Base-by-base conservation (phyloP, 2,113 vertebrate species). In the Alectura lathami region DNA sequence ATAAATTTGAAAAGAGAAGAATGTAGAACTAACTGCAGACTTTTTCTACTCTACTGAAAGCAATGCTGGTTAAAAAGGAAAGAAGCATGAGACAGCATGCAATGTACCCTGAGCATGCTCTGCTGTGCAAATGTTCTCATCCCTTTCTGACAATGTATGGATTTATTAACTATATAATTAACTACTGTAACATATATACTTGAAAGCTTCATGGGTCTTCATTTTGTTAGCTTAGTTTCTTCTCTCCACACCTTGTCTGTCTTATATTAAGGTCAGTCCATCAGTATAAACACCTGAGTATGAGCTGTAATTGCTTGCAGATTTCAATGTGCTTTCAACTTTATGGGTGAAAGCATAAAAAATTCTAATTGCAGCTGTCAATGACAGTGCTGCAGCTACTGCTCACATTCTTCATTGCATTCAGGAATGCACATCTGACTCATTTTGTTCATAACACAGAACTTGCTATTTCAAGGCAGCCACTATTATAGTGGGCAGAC, bases 391-490 rank as follows among this genome's bases (percentile, higher is more conserved):
- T 79, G 78, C 32, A 83, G 62, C 45, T 66, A 34, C 54, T 36
- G 26, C 20, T 85, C 89, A 76, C 70, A 54, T 89, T 1, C 36
- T 72, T 85, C 70, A 16, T 64, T 86, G 64, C 32, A 88, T 81
- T 0, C 42, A 42, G 57, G 40, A 36, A 89, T 84, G 53, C 45
- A 57, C n/a, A 8, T 92, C 74, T 89, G 63, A 87, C 57, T 87
- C 77, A 38, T 51, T 29, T 17, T 36, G 42, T 18, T 21, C 26
- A 16, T 18, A 69, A 63, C 67, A 53, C 22, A 88, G 59, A 77
- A 92, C 42, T 91, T 74, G 30, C 27, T 94, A 57, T 89, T 95
- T 94, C 82, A 77, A 89, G 82, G 75, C 70, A 89, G 78, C 20
- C 59, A 32, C 42, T 51, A 54, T 83, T 93, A 94, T 69, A 92